These are phyloP conservation scores for Xanthostigma xanthostigma DNA, from an alignment of 2,888 invertebrate genomes.

Conservation along the genomic window DNA sequence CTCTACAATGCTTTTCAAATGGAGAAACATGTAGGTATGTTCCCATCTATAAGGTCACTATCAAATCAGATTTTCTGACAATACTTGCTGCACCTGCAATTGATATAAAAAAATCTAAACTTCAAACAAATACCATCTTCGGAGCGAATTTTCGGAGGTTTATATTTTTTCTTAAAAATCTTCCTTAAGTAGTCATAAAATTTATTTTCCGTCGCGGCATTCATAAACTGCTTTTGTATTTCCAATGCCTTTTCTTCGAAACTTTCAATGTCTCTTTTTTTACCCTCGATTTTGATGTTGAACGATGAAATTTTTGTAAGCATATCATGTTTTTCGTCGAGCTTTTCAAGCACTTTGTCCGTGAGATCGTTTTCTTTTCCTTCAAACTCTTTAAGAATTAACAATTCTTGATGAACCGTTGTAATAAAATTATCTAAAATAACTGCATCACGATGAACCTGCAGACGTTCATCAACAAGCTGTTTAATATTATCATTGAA, in stretches of 20 bases:
- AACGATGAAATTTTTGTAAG: conserved; percentile 34
- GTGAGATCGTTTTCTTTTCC: conserved; percentile 47
- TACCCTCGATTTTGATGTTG: conserved; percentile 35
- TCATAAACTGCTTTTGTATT: conserved; percentile 39
- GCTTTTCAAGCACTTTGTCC: conserved; percentile 35
- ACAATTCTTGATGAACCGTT: conserved; percentile 56
- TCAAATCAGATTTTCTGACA: too few species aligned
- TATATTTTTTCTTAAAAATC: conserved; percentile 73
- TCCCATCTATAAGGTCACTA: too few species aligned
- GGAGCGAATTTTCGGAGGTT: conserved; percentile 43
- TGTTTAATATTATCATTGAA: conserved; percentile 50
- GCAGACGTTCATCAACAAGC: conserved; percentile 38
- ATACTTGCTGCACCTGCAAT: too few species aligned
- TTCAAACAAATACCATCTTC: conserved; percentile 25
- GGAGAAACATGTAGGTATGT: too few species aligned
- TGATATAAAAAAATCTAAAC: neutral
- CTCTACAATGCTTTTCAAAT: too few species aligned
- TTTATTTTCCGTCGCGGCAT: conserved; percentile 50
- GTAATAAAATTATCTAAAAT: conserved; percentile 48
- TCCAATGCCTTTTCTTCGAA: conserved; percentile 31
- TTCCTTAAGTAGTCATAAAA: conserved; percentile 63
- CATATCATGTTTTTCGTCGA: conserved; percentile 31
- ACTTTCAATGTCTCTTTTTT: conserved; percentile 28
- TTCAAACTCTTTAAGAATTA: conserved; percentile 59
- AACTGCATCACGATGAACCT: conserved; percentile 39